Evolutionary conservation across 1,140 invertebrate species (phyloP).

Genomic region (Brachystomella parvula): DNA sequence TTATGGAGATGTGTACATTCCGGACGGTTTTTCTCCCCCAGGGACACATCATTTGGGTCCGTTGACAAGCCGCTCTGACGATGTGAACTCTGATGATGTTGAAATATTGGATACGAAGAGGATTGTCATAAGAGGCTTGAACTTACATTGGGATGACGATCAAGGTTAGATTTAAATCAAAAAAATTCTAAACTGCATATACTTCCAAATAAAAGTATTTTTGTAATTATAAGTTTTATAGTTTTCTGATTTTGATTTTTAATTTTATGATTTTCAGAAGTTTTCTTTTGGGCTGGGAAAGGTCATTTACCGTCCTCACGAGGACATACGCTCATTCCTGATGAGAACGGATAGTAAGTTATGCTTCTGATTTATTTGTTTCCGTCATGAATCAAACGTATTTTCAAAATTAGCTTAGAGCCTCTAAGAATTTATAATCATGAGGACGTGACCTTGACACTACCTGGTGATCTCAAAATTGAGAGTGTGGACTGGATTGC

Average conservation of each 20-base stretch:
- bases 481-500: slow-evolving; percentile 79
- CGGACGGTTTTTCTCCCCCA: slow-evolving; percentile 85
- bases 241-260: slow-evolving; percentile 21
- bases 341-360: slow-evolving; percentile 87
- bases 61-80: slow-evolving; percentile 58
- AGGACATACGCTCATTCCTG: slow-evolving; percentile 60
- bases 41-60: slow-evolving; percentile 60
- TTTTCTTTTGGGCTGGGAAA: slow-evolving; percentile 79
- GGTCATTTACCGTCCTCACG: slow-evolving; percentile 63
- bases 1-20: slow-evolving; percentile 82
- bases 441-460: slow-evolving; percentile 63
- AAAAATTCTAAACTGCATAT: slow-evolving; percentile 1
- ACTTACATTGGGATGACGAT: slow-evolving; percentile 15
- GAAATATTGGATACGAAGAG: slow-evolving; percentile 74
- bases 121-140: slow-evolving; percentile 43
- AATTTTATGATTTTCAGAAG: slow-evolving; percentile 45
- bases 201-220: no score
- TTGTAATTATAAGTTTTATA: background rate
- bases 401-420: slow-evolving; percentile 40
- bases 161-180: slow-evolving; percentile 17
- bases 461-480: slow-evolving; percentile 75
- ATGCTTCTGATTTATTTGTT: background rate
- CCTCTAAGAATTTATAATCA: slow-evolving; percentile 60
- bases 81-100: slow-evolving; percentile 62
- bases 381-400: slow-evolving; percentile 1